A percentile compares a stretch with the other conserved stretches of the same genome.
phyloP scores from a whole-genome alignment of 2,113 vertebrate genomes.

The Festucalex cinctus region DNA sequence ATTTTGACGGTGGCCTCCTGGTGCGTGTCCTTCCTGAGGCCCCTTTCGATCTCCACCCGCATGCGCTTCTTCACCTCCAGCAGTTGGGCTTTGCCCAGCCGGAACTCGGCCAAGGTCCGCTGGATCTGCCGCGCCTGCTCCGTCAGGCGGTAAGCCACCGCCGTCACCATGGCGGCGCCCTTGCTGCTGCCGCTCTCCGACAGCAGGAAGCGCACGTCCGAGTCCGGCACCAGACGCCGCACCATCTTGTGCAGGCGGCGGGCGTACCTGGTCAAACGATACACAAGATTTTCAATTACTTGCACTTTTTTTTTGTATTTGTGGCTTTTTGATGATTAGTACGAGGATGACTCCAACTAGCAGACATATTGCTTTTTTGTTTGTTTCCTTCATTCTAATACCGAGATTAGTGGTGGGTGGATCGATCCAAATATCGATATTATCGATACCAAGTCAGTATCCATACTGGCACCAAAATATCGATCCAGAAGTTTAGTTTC shows the following conservation, averaged over 20 bases:
- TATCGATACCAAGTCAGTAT: too few species aligned
- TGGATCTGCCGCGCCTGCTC: constrained; percentile 91
- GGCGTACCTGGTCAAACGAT: constrained; percentile 90
- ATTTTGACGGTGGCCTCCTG: constrained; percentile 87
- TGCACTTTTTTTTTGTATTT: too few species aligned
- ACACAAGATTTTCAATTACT: too few species aligned
- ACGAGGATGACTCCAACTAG: too few species aligned
- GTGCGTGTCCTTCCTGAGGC: constrained; percentile 80
- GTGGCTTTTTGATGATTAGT: too few species aligned
- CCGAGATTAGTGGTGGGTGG: too few species aligned
- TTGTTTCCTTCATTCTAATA: too few species aligned
- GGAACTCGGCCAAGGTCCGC: constrained; percentile 85
- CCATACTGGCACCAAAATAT: too few species aligned
- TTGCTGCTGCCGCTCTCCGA: constrained; percentile 95
- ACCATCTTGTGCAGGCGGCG: constrained; percentile 93
- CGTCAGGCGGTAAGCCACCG: constrained; percentile 85
- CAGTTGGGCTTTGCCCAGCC: constrained; percentile 83
- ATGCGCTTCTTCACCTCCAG: constrained; percentile 92
- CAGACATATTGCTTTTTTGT: too few species aligned
- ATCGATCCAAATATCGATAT: too few species aligned
- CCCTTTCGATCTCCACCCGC: constrained; percentile 84
- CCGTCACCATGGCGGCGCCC: constrained; percentile 94
- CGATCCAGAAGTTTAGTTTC: too few species aligned
- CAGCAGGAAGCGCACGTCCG: constrained; percentile 91
- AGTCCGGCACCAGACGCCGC: constrained; percentile 89